A percentile compares a stretch with the other conserved stretches of the same genome.
Evolutionary conservation across 1,140 invertebrate species (phyloP).

Genomic region (Bombus turneri): DNA sequence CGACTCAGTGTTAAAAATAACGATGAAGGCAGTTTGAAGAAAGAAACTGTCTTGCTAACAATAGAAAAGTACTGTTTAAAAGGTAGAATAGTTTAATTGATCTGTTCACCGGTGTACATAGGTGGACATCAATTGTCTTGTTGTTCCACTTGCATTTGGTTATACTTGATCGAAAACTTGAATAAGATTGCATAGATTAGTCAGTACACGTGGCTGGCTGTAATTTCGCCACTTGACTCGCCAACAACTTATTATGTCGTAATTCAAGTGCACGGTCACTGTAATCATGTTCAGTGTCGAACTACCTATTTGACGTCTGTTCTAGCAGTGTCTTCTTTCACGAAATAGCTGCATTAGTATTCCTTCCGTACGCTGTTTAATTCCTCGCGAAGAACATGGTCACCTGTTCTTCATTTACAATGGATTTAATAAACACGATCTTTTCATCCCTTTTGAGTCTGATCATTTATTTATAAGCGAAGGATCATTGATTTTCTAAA

Average conservation of each 20-base stretch:
- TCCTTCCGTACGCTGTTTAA: slow-evolving; percentile 14
- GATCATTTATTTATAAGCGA: neutral
- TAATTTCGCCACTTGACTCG: slow-evolving; percentile 44
- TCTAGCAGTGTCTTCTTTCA: slow-evolving; percentile 34
- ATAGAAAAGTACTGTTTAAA: neutral
- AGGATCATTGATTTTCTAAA: neutral
- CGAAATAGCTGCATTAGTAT: slow-evolving; percentile 18
- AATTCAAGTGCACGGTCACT: slow-evolving; percentile 55
- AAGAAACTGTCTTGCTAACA: neutral
- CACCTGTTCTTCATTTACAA: neutral
- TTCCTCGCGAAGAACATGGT: neutral
- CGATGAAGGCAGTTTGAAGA: too few relatives aligned
- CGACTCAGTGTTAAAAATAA: neutral
- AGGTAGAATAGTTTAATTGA: neutral
- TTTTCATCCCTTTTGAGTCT: neutral
- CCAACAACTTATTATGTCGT: slow-evolving; percentile 41
- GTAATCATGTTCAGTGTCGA: slow-evolving; percentile 39
- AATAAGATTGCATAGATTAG: slow-evolving; percentile 12
- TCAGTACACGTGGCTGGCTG: neutral
- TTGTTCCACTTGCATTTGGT: slow-evolving; percentile 4
- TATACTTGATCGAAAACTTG: neutral
- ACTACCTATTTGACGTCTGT: slow-evolving; percentile 18
- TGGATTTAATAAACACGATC: neutral
- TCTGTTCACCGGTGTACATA: neutral
- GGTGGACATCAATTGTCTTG: neutral